phyloP scores from a whole-genome alignment of 1,140 invertebrate genomes.

The Heliothis subflexa region DNA sequence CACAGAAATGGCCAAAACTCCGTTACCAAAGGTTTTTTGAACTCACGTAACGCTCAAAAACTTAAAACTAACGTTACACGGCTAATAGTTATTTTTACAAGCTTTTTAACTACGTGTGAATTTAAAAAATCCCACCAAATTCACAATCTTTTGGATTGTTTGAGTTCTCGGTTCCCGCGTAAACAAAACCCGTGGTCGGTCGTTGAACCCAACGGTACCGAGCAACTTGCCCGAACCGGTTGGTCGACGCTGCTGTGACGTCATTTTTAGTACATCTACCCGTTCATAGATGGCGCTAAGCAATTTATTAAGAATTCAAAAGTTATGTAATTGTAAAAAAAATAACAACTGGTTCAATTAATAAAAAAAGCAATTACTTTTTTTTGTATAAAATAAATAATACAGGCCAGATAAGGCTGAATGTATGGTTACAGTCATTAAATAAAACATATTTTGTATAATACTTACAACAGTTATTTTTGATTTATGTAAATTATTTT shows the following conservation, averaged over 20 bases:
- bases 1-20: background rate
- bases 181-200: conserved; percentile 76
- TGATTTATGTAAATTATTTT: background rate
- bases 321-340: no score
- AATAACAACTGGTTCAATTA: no score
- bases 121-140: conserved; percentile 58
- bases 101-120: conserved; percentile 53
- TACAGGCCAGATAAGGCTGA: no score
- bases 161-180: conserved; percentile 65
- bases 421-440: no score
- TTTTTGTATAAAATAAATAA: no score
- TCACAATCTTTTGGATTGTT: conserved; percentile 54
- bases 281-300: conserved; percentile 55
- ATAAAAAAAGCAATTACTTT: no score
- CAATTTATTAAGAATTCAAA: background rate
- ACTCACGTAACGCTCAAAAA: conserved; percentile 32
- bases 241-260: conserved; percentile 70
- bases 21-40: conserved; percentile 45
- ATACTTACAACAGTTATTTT: no score
- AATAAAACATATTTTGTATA: no score
- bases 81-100: conserved; percentile 57
- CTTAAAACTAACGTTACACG: conserved; percentile 50
- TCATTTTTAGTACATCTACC: conserved; percentile 62
- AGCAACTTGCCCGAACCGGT: conserved; percentile 72
- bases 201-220: conserved; percentile 82